Base-by-base conservation (phyloP, 2,113 vertebrate genomes). In the Mirza zaza region DNA sequence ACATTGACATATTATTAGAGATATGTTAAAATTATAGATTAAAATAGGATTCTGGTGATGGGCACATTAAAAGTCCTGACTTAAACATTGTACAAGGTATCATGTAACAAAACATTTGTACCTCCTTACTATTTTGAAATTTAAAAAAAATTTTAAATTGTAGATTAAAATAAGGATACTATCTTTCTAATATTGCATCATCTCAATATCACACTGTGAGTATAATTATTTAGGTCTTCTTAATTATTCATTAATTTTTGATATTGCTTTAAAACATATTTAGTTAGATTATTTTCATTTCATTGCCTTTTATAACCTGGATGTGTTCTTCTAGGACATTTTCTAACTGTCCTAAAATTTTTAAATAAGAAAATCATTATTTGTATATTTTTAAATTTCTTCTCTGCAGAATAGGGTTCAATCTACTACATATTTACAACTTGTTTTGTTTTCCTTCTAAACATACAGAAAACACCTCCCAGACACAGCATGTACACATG, bases 21-120 rank as follows among this genome's bases (percentile, higher is more conserved):
- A 85, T 48, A 45, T 68, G 25, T 75, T 70, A 95, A 96, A 92
- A 61, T 48, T 88, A 67, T 80, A 80, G 52, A 68, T 70, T 95
- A 57, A 84, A 89, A 59, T 68, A 84, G 5, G 59, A 29, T 61
- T 61, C 59, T 29, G 25, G 59, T 29, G 25, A 27, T 61, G 25
- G 59, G 59, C 25, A 29, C 59, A 61, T 61, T 61, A 61, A 61
- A 10, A 27, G 59, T 10, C 25, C 10, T 27, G 25, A 27, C 59
- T 61, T 61, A 61, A 61, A 10, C 59, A 61, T 27, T 61, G 27
- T 29, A 61, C 9, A 61, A 57, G 9, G 25, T 61, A 12, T 61
- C 10, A 61, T 61, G 25, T 61, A 61, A 25, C 59, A 61, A 61
- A 61, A 61, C 25, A 61, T 61, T 61, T 29, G 25, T 61, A 27